A percentile compares a stretch with the other conserved stretches of the same genome.
Evolutionary conservation across 2,797 vertebrate genomes (phyloP).

Genomic region (Oophaga sylvatica): DNA sequence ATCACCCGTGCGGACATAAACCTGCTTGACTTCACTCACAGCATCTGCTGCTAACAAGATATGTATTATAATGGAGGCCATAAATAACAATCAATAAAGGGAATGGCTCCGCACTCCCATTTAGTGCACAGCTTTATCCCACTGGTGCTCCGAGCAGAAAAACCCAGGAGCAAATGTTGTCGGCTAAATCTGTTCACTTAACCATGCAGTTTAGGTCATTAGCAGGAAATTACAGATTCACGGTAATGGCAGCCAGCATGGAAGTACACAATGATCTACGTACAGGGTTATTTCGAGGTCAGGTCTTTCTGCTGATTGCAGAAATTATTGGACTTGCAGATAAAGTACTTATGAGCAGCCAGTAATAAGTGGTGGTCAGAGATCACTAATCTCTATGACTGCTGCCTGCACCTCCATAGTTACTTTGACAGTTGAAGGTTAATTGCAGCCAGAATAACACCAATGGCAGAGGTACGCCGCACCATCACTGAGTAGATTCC

Average conservation of each 20-base stretch:
- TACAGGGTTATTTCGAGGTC: constrained; percentile 40
- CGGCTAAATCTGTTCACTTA: constrained; percentile 42
- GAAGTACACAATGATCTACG: constrained; percentile 14
- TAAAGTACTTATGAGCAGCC: background rate
- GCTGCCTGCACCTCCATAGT: too few relatives aligned
- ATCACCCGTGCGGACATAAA: background rate
- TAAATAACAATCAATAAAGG: constrained; percentile 32
- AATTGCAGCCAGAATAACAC: too few relatives aligned
- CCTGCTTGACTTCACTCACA: background rate
- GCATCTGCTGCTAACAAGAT: constrained; percentile 31
- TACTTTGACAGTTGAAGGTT: too few relatives aligned
- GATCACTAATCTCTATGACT: too few relatives aligned
- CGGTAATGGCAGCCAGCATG: constrained; percentile 11
- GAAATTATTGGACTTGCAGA: background rate
- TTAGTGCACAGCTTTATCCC: constrained; percentile 6
- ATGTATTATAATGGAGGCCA: constrained; percentile 40
- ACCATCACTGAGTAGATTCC: too few relatives aligned
- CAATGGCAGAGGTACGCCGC: too few relatives aligned
- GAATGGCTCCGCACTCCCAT: background rate
- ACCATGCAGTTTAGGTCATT: constrained; percentile 44
- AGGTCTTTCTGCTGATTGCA: background rate
- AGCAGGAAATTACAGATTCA: constrained; percentile 24
- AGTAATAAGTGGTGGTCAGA: too few relatives aligned
- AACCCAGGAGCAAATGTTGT: background rate
- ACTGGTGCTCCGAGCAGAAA: background rate